Base-by-base conservation (phyloP, 1,140 invertebrate species). In the Scaptomyza montana region DNA sequence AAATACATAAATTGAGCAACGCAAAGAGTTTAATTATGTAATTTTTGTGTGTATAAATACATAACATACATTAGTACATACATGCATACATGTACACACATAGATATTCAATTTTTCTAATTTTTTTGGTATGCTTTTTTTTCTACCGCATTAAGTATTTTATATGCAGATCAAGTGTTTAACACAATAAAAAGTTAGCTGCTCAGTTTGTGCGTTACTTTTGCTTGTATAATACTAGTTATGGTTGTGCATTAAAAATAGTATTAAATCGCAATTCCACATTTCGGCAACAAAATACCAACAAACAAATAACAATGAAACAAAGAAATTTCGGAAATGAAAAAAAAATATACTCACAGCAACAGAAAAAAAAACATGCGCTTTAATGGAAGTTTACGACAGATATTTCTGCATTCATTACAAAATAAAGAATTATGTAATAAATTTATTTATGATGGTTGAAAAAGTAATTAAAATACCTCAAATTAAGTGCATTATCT, bases 401-500 rank as follows among this genome's bases (percentile, higher is more conserved):
- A 73, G 46, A 56, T 68, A 55, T 63, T 60, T 70, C 61, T 47
- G 50, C 57, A 67, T 16, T 16, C 16, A 16, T 16, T 41, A 64
- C 62, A 62, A 65, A 70, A 84, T 64, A 50, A 45, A 60, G 30
- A 74, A 72, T 53, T 25, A 69, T 45, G 50, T 47, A 71, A 62
- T 54, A 68, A 47, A 69, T 69, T 54, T 77, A 60, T 60, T 71
- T 66, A 85, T 75, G 85, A 89, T 89, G 78, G 89, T 85, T 90
- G 80, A 90, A 90, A 77, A 89, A 90, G 80, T 77, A 90, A 90
- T 90, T 87, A 72, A 87, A 85, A 90, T 81, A 81, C 89, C 82
- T 90, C 78, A 90, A 85, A 85, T 80, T 89, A 89, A 89, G 85
- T 89, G 85, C 85, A 85, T 89, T 89, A 89, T 89, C 85, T 89